Percentiles rank a stretch among this genome's conserved stretches.
Conservation (phyloP, 2,888 invertebrate species). For the Agonopterix heracliana region DNA sequence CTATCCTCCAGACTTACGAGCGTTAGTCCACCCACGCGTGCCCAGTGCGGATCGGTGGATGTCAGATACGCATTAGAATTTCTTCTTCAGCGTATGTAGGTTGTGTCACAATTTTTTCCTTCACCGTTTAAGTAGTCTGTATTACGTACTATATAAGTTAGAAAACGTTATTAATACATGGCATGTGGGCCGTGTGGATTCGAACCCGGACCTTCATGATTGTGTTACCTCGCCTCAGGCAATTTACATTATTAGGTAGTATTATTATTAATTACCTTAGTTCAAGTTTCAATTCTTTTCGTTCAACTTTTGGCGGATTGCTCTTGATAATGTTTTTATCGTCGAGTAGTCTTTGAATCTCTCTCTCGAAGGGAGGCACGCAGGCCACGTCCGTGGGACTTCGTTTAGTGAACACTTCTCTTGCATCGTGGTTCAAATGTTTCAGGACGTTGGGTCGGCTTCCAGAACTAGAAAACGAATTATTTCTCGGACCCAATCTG, state of each 20-base stretch:
- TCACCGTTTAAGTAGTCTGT: too few relatives aligned
- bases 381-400: slow-evolving; percentile 70
- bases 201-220: too few relatives aligned
- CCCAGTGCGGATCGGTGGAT: too few relatives aligned
- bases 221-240: too few relatives aligned
- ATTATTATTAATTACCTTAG: slow-evolving; percentile 39
- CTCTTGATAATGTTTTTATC: slow-evolving; percentile 80
- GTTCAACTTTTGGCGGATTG: slow-evolving; percentile 77
- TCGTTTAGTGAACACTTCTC: slow-evolving; percentile 63
- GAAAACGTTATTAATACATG: too few relatives aligned
- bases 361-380: slow-evolving; percentile 84
- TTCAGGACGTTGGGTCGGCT: slow-evolving; percentile 70
- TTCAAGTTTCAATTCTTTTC: slow-evolving; percentile 78
- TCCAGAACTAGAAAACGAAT: slow-evolving; percentile 72
- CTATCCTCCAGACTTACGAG: too few relatives aligned
- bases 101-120: too few relatives aligned
- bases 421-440: slow-evolving; percentile 69
- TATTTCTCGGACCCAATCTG: slow-evolving; percentile 54
- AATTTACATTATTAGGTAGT: background rate
- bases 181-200: too few relatives aligned
- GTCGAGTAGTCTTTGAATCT: slow-evolving; percentile 86
- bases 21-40: too few relatives aligned
- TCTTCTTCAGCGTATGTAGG: too few relatives aligned
- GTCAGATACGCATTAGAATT: too few relatives aligned
- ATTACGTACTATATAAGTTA: too few relatives aligned